phyloP scores from a whole-genome alignment of 2,113 vertebrate genomes.

The Austrofundulus limnaeus region DNA sequence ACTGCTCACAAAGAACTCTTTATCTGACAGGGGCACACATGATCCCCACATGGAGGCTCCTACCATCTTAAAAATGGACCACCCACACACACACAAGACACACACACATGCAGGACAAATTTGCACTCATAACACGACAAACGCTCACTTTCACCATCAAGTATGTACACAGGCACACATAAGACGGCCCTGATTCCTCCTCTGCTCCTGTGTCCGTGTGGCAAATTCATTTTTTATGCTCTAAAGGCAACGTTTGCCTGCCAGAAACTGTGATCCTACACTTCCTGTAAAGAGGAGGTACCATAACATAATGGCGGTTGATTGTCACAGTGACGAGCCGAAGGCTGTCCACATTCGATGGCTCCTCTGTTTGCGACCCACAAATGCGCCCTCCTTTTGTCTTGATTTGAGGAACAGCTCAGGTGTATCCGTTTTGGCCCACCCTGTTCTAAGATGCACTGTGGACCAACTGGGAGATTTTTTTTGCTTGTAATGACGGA shows the following conservation, averaged over 20 bases:
- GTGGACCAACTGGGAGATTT: no score
- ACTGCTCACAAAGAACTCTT: conserved; percentile 72
- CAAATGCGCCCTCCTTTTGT: no score
- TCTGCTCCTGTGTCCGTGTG: not conserved
- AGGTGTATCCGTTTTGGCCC: no score
- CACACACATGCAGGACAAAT: no score
- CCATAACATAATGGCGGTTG: no score
- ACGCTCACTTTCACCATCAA: conserved; percentile 34
- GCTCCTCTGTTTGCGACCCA: no score
- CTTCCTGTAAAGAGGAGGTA: conserved; percentile 38
- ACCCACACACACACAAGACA: conserved; percentile 20
- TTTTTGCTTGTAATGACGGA: no score
- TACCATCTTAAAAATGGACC: conserved; percentile 50
- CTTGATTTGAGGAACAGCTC: no score
- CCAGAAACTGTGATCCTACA: conserved; percentile 50
- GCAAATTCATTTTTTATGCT: conserved; percentile 6
- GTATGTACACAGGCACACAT: conserved; percentile 19
- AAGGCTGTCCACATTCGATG: no score
- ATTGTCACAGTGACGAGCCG: no score
- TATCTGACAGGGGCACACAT: conserved; percentile 59
- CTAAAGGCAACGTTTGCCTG: conserved; percentile 44
- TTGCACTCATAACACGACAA: conserved; percentile 22
- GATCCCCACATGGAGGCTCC: conserved; percentile 67
- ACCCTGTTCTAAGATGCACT: no score
- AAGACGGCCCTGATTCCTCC: not conserved